Base-by-base conservation (phyloP, 2,797 vertebrate genomes). In the Falco biarmicus region DNA sequence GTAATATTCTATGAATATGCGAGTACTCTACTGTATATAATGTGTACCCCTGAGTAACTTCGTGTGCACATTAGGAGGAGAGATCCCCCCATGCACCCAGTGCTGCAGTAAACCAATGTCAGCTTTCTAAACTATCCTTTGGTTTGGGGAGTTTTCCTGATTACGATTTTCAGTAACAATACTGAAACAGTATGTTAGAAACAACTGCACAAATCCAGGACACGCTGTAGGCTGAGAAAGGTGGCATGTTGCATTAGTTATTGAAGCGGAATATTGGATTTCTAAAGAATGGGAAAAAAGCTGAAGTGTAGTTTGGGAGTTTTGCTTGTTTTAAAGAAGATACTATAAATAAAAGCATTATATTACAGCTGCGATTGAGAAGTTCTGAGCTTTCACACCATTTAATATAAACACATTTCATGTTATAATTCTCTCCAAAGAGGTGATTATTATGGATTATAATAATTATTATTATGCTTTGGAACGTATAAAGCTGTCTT, bases 271-370 rank as follows among this genome's bases (percentile, higher is more conserved):
- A 75, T 34, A 31, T 22, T 77, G 7, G 45, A 61, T 86, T 70
- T 69, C 54, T 61, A 48, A 70, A 65, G 4, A 79, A 18, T 7
- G 7, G 21, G 4, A 0, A 5, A 64, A 83, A 53, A 68, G 6
- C 15, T 59, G n/a, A 57, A 68, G 5, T 2, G 2, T 2, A 2
- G 2, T 51, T 10, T 3, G 8, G 4, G 7, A 12, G 65, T 29
- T 37, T 50, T 76, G 16, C 16, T 61, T 79, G 6, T 53, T 84
- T 73, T 54, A 57, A 90, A n/a, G 34, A 81, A 3, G 3, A 13
- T 47, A 24, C 25, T 31, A 22, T 41, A 81, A 90, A 84, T 26
- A 50, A 60, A 70, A 61, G 3, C 26, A 45, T 61, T 77, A 4
- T 13, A 39, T 83, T 43, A 56, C 19, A 83, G 19, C 19, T 65